Conservation (phyloP, 2,888 invertebrate genomes). For the Papilio protenor region DNA sequence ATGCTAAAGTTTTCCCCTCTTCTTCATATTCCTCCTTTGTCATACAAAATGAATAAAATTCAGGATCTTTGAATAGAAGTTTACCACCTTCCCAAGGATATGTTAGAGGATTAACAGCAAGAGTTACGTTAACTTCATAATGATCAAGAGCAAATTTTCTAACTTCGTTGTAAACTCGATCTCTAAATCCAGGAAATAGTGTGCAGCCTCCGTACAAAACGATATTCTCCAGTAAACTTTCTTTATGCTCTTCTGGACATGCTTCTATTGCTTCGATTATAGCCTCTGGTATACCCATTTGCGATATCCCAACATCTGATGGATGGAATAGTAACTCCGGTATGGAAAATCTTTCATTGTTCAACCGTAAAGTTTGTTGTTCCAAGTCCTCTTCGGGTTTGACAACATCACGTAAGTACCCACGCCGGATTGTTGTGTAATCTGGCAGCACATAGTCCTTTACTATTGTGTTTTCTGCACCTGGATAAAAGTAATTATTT, state of each 20-base stretch:
- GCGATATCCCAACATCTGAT: slow-evolving; percentile 95
- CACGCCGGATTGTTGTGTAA: slow-evolving; percentile 94
- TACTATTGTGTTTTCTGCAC: slow-evolving; percentile 88
- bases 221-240: slow-evolving; percentile 92
- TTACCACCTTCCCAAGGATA: slow-evolving; percentile 97
- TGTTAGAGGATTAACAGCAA: slow-evolving; percentile 87
- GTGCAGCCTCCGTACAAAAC: slow-evolving; percentile 92
- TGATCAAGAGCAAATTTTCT: slow-evolving; percentile 91
- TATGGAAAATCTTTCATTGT: slow-evolving; percentile 97
- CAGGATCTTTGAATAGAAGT: slow-evolving; percentile 88
- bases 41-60: slow-evolving; percentile 89
- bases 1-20: slow-evolving; percentile 87
- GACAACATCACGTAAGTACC: slow-evolving; percentile 83
- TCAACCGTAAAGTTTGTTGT: slow-evolving; percentile 92
- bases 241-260: slow-evolving; percentile 90
- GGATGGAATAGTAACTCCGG: slow-evolving; percentile 98
- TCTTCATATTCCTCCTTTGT: slow-evolving; percentile 96
- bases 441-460: slow-evolving; percentile 98
- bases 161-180: slow-evolving; percentile 87
- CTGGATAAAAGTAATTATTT: slow-evolving; percentile 55
- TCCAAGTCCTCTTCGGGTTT: slow-evolving; percentile 79
- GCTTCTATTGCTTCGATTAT: slow-evolving; percentile 90
- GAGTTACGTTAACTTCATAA: slow-evolving; percentile 88
- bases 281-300: slow-evolving; percentile 96
- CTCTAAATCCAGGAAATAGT: slow-evolving; percentile 92